Conservation (phyloP, 2,888 invertebrate genomes). For the Coelinius sp. region DNA sequence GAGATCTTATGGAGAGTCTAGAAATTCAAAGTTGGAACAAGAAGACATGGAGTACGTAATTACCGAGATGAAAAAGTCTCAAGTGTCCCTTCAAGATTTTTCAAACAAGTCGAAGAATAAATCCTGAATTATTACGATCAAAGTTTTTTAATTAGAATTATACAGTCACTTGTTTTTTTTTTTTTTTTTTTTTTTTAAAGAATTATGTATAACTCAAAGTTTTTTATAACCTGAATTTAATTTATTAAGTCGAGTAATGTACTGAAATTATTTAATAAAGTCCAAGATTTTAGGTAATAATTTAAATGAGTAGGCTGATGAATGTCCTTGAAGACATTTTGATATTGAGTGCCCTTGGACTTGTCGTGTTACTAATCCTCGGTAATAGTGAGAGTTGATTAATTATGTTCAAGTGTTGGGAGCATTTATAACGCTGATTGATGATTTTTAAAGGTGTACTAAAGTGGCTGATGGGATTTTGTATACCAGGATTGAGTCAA, state of each 20-base stretch:
- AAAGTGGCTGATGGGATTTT: slow-evolving; percentile 74
- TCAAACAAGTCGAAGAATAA: slow-evolving; percentile 6
- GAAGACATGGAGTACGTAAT: slow-evolving; percentile 61
- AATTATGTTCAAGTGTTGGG: neutral
- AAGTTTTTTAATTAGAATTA: neutral
- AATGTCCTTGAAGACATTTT: slow-evolving; percentile 10
- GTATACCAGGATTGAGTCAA: slow-evolving; percentile 69
- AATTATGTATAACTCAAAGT: neutral
- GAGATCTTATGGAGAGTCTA: slow-evolving; percentile 55
- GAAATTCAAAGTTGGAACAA: slow-evolving; percentile 55
- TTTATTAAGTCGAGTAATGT: neutral
- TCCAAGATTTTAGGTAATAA: neutral
- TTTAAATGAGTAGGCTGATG: slow-evolving; percentile 22
- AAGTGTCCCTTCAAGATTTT: slow-evolving; percentile 47
- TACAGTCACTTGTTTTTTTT: neutral
- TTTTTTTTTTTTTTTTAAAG: too few species aligned
- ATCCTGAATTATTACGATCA: neutral
- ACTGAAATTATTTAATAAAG: neutral
- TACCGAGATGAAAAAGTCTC: slow-evolving; percentile 57
- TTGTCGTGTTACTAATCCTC: slow-evolving; percentile 8
- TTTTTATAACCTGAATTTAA: neutral
- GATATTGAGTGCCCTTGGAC: slow-evolving; percentile 9
- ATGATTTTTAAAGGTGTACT: slow-evolving; percentile 60
- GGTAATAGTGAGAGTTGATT: slow-evolving; percentile 1
- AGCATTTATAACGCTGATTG: too few species aligned